A percentile compares a stretch with the other conserved stretches of the same genome.
These are phyloP conservation scores for Brachypteracias leptosomus DNA, from an alignment of 2,113 vertebrate species.

Conservation along the genomic window DNA sequence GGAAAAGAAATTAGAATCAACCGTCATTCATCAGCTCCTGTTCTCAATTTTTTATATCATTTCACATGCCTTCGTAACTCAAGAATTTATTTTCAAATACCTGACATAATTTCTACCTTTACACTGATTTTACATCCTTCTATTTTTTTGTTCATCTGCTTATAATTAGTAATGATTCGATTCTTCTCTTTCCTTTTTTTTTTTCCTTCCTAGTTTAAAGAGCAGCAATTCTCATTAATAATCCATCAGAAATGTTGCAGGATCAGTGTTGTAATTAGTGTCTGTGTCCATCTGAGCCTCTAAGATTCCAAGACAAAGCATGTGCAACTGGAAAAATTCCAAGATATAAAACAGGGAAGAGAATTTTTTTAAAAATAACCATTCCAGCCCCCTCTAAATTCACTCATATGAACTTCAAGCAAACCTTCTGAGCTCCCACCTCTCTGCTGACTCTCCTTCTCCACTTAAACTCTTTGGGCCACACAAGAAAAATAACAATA, in stretches of 20 bases:
- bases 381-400: not conserved
- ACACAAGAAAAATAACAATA: not conserved
- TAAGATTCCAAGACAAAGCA: not conserved
- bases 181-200: not conserved
- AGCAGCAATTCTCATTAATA: conserved; percentile 45
- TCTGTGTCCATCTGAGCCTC: conserved; percentile 1
- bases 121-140: not conserved
- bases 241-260: conserved; percentile 28
- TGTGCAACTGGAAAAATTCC: not conserved
- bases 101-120: conserved; percentile 7
- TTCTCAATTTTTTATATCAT: not conserved
- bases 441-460: not conserved
- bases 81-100: conserved; percentile 20
- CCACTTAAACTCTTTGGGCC: not conserved
- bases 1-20: conserved; percentile 21
- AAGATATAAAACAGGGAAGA: not conserved
- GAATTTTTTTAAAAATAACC: not conserved
- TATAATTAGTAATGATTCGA: not conserved
- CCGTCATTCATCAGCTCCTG: conserved; percentile 1
- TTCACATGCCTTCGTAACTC: conserved; percentile 7
- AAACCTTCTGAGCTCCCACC: not conserved
- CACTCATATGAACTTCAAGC: not conserved
- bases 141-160: not conserved
- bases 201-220: not conserved
- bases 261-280: conserved; percentile 30